Conservation (phyloP, 2,888 invertebrate genomes). For the Drosophila imparisetae region DNA sequence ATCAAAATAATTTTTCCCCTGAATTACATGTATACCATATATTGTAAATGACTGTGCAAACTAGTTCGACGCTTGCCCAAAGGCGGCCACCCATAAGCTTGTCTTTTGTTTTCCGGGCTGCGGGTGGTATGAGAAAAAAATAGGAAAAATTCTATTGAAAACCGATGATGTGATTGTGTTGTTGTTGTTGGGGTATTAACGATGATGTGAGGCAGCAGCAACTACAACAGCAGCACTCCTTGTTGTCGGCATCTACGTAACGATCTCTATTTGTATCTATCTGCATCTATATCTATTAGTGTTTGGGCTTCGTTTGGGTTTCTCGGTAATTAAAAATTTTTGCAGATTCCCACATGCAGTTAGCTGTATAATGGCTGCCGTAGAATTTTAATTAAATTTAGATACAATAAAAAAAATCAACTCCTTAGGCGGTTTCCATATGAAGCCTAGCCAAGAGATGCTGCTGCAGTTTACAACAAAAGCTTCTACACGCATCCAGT, state of each 20-base stretch:
- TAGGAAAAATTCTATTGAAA: slow-evolving; percentile 26
- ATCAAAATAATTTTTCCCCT: slow-evolving; percentile 54
- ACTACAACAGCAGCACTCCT: slow-evolving; percentile 28
- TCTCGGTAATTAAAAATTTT: slow-evolving; percentile 51
- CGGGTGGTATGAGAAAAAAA: background rate
- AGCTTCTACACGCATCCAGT: background rate
- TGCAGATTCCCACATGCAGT: slow-evolving; percentile 34
- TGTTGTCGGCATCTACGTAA: slow-evolving; percentile 20
- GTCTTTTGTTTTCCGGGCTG: slow-evolving; percentile 14
- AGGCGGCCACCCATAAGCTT: slow-evolving; percentile 53
- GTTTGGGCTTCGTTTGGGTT: background rate
- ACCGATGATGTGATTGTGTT: slow-evolving; percentile 41
- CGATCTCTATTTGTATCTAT: slow-evolving; percentile 21
- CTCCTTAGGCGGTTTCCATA: background rate
- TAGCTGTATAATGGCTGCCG: slow-evolving; percentile 13
- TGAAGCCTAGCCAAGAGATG: background rate
- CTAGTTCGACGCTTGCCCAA: slow-evolving; percentile 56
- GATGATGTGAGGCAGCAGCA: slow-evolving; percentile 28
- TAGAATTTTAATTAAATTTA: slow-evolving; percentile 25
- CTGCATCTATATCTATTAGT: slow-evolving; percentile 11
- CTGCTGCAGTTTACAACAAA: background rate
- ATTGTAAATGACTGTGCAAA: slow-evolving; percentile 53
- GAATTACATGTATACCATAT: slow-evolving; percentile 36
- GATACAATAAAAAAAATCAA: background rate
- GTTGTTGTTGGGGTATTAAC: slow-evolving; percentile 10